Conservation (phyloP, 2,797 vertebrate species). For the Podargus strigoides region DNA sequence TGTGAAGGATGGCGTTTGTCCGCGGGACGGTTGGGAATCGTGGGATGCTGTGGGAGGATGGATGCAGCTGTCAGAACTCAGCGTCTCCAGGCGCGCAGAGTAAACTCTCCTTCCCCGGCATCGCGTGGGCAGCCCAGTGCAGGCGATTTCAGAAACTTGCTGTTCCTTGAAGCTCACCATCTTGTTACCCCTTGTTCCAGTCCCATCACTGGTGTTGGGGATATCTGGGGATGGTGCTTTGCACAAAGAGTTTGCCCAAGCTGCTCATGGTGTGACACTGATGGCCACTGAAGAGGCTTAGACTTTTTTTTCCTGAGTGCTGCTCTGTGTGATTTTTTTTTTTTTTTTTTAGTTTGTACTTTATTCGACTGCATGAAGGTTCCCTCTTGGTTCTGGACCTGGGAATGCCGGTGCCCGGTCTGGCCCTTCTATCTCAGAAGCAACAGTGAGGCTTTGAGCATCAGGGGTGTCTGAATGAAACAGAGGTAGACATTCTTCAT, state of each 20-base stretch:
- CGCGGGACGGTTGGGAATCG: background rate
- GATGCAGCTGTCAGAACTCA: background rate
- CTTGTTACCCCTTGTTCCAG: background rate
- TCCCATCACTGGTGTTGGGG: accelerated
- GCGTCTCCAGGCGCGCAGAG: background rate
- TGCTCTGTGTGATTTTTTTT: background rate
- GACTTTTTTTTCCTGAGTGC: accelerated
- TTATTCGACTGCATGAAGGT: background rate
- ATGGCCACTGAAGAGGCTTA: accelerated
- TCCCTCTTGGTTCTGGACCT: background rate
- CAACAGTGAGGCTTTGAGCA: background rate
- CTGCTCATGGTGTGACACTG: accelerated
- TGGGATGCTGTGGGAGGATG: background rate
- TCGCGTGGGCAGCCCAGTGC: background rate
- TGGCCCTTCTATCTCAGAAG: too few species aligned
- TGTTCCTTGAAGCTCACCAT: background rate
- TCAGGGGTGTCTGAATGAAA: background rate
- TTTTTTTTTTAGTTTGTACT: background rate
- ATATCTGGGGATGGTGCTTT: background rate
- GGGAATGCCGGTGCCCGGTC: background rate
- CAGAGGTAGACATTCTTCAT: accelerated
- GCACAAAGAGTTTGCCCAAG: background rate
- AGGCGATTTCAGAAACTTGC: background rate
- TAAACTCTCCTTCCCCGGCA: background rate
- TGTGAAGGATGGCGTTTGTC: background rate